A percentile compares a stretch with the other conserved stretches of the same genome.
phyloP scores from a whole-genome alignment of 2,888 invertebrate genomes.

The Eugnorisma glareosa region DNA sequence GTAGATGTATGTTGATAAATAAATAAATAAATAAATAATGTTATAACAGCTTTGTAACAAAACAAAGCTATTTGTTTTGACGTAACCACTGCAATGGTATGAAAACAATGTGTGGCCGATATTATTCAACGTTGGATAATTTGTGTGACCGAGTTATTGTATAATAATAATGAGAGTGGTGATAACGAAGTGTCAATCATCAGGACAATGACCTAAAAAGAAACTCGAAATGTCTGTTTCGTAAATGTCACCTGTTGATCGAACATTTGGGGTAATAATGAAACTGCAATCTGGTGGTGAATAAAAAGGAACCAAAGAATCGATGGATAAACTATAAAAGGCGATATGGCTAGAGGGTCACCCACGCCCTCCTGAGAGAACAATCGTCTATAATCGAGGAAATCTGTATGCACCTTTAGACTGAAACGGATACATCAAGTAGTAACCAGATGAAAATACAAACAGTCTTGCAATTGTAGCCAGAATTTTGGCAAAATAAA shows the following conservation, averaged over 20 bases:
- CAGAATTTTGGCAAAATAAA: slow-evolving; percentile 63
- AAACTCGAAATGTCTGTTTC: background rate
- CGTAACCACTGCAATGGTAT: slow-evolving; percentile 6
- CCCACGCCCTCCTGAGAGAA: background rate
- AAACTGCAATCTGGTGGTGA: background rate
- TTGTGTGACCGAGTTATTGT: slow-evolving; percentile 30
- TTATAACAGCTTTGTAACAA: slow-evolving; percentile 5
- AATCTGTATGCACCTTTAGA: too few species aligned
- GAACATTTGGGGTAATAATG: background rate
- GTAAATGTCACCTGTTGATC: background rate
- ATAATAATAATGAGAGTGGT: background rate
- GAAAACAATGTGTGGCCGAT: slow-evolving; percentile 33
- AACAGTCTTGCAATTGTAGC: slow-evolving; percentile 34
- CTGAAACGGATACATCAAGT: background rate
- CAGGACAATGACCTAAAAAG: slow-evolving; percentile 13
- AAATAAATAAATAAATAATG: too few species aligned
- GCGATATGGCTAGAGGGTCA: background rate
- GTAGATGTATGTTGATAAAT: too few species aligned
- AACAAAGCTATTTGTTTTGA: slow-evolving; percentile 37
- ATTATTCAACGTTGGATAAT: slow-evolving; percentile 13
- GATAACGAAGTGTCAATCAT: slow-evolving; percentile 21
- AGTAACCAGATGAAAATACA: slow-evolving; percentile 14
- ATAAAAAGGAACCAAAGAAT: background rate
- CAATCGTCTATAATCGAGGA: too few species aligned
- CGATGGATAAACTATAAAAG: background rate